Evolutionary conservation across 2,113 vertebrate species (phyloP), one percentile per base, ranked within the genome.

Genomic region (Platichthys flesus): DNA sequence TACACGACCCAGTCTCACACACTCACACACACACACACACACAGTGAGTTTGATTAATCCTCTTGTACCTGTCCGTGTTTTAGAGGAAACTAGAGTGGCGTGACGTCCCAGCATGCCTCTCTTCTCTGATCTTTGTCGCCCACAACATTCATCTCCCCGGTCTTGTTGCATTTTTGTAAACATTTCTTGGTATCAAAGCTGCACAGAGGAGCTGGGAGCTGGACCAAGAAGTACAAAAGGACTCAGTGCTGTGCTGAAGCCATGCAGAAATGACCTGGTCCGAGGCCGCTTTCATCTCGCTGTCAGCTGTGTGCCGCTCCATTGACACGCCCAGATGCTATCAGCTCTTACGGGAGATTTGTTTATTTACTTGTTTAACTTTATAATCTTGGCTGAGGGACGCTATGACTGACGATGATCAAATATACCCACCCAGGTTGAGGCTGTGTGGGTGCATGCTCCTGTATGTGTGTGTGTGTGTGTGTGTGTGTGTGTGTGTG

Each of bases 341-440:
- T 93, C 89, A 55, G 76, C 66, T 56, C 66, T 51, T 60, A 67
- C 61, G 64, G 74, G 64, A 84, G 71, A 76, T 80, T 71, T 85
- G 83, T 90, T 93, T 93, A 83, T 90, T 90, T 89, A 84, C 84
- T 67, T 79, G 67, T 85, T 85, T 73, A 77, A 84, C 75, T 86
- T 73, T 67, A 80, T 74, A 69, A 88, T 64, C 76, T 68, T 51
- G 81, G 76, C 52, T 84, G 70, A 83, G 67, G 69, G 76, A 74
- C 54, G 21, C 76, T 70, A 23, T 74, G 74, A 90, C 66, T 75
- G 80, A 76, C 63, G 12, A 74, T 63, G 77, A 91, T 89, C 85
- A 92, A 79, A 82, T 76, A 75, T 67, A 90, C 86, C 91, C 92
- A 94, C 91, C 91, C 92, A 93, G 66, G 91, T 88, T n/a, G 90